phyloP scores from a whole-genome alignment of 1,140 invertebrate genomes.

The Phocides pigmalion region DNA sequence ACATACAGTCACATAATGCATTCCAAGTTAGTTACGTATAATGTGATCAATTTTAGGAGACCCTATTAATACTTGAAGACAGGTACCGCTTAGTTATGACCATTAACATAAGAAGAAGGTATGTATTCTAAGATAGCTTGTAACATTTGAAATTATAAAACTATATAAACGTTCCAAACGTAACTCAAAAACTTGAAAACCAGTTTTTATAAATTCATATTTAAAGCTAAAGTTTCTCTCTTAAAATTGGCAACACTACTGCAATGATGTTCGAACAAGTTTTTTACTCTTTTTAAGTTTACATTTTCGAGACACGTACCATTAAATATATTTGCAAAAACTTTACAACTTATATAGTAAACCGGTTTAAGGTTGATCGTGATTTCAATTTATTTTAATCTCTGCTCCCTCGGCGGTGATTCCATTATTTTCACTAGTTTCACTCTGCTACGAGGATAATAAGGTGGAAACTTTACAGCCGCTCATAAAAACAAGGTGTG shows the following conservation, averaged over 20 bases:
- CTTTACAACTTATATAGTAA: conserved; percentile 1
- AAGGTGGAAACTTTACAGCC: conserved; percentile 32
- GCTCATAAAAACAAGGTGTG: conserved; percentile 23
- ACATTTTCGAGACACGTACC: neutral
- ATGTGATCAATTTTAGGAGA: too few species aligned
- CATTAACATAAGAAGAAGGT: too few species aligned
- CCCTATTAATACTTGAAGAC: too few species aligned
- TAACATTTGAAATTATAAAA: neutral
- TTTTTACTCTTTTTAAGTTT: conserved; percentile 4
- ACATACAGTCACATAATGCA: too few species aligned
- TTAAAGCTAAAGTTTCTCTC: conserved; percentile 9
- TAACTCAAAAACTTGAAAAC: neutral
- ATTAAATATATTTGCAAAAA: conserved; percentile 9
- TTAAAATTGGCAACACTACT: conserved; percentile 3
- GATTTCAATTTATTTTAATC: conserved; percentile 16
- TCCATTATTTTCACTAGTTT: conserved; percentile 22
- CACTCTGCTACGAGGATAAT: conserved; percentile 12
- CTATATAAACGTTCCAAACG: neutral
- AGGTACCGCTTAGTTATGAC: too few species aligned
- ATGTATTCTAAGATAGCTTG: too few species aligned
- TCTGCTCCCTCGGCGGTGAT: conserved; percentile 9
- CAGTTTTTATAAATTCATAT: neutral
- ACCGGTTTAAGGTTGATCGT: conserved; percentile 9
- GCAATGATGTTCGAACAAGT: conserved; percentile 2
- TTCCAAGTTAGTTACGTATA: too few species aligned